A percentile compares a stretch with the other conserved stretches of the same genome.
Evolutionary conservation across 2,113 vertebrate genomes (phyloP).

Genomic region (Pitta sordida): DNA sequence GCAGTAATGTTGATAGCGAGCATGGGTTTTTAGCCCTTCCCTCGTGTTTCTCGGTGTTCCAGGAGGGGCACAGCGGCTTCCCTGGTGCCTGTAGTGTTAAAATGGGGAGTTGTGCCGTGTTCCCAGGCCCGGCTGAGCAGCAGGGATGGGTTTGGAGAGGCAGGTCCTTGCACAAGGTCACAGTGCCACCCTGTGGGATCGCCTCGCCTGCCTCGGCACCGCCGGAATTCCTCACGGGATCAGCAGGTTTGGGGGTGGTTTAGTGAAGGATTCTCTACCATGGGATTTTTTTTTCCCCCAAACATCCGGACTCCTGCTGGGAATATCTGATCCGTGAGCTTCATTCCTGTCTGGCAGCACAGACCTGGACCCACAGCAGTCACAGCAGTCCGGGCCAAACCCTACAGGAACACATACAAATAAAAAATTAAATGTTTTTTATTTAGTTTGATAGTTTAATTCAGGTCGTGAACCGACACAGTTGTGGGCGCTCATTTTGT

Average conservation of each 20-base stretch:
- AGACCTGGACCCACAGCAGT: background rate
- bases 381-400: background rate
- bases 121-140: background rate
- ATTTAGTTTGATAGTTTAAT: background rate
- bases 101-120: rapidly evolving
- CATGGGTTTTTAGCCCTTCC: background rate
- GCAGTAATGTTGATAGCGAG: background rate
- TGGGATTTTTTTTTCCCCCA: background rate
- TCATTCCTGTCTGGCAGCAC: background rate
- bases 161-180: background rate
- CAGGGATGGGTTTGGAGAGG: background rate
- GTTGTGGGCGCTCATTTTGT: background rate
- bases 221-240: background rate
- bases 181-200: slow-evolving; percentile 65
- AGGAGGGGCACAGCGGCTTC: background rate
- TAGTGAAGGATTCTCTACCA: background rate
- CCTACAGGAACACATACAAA: rapidly evolving
- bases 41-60: rapidly evolving
- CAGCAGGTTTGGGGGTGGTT: background rate
- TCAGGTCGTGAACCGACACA: rapidly evolving
- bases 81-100: rapidly evolving
- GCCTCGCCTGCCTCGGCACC: background rate
- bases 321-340: background rate
- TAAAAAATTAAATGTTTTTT: background rate
- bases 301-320: background rate